phyloP scores from a whole-genome alignment of 2,888 invertebrate species.

The Drosophila paramelanica region DNA sequence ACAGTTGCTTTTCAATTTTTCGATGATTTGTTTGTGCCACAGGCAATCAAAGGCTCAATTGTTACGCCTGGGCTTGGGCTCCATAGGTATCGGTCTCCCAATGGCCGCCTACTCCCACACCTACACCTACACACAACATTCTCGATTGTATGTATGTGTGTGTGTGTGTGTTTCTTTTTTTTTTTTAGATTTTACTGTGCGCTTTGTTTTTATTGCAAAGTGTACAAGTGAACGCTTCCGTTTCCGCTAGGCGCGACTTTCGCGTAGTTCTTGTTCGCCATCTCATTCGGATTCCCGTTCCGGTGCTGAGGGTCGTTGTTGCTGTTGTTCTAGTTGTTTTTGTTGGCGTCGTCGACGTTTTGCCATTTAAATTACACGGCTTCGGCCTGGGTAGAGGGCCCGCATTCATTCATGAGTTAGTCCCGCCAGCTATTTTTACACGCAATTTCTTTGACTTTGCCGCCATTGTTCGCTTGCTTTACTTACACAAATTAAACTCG shows the following conservation, averaged over 20 bases:
- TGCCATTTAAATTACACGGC: conserved; percentile 59
- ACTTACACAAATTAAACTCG: conserved; percentile 68
- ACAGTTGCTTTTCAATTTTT: conserved; percentile 57
- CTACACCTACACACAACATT: no score
- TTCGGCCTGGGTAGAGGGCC: conserved; percentile 17
- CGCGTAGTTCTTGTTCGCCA: not conserved
- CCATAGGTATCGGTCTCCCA: not conserved
- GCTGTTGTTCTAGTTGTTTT: not conserved
- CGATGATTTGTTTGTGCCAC: conserved; percentile 62
- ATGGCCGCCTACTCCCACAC: not conserved
- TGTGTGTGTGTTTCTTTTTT: no score
- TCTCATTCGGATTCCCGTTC: conserved; percentile 11
- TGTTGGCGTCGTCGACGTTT: conserved; percentile 4
- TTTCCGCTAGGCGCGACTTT: conserved; percentile 53
- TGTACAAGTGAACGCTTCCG: conserved; percentile 71
- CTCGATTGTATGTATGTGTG: no score
- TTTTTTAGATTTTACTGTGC: conserved; percentile 2
- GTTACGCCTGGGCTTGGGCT: conserved; percentile 33
- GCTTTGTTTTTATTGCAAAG: conserved; percentile 57
- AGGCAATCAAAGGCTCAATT: conserved; percentile 72
- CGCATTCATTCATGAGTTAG: conserved; percentile 53
- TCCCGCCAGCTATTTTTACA: conserved; percentile 47
- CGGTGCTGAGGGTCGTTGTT: conserved; percentile 12
- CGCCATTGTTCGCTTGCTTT: conserved; percentile 23
- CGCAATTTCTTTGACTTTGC: conserved; percentile 47